Evolutionary conservation across 1,140 invertebrate genomes (phyloP).

Genomic region (Belonocnema kinseyi): DNA sequence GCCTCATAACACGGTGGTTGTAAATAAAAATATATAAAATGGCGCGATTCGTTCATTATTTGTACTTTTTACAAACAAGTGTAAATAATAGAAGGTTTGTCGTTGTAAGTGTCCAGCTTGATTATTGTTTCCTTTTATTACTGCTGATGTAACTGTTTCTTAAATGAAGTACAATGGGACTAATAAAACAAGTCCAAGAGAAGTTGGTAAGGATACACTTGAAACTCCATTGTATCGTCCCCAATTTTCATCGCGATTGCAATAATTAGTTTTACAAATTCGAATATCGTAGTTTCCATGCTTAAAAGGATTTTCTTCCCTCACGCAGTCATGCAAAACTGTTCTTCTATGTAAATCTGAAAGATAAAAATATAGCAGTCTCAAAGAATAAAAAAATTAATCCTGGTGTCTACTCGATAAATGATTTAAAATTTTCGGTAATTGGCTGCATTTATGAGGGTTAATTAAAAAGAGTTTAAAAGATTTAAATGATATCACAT

Average conservation of each 20-base stretch:
- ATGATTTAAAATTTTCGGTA: too few relatives aligned
- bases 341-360: conserved; percentile 19
- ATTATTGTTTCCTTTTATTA: background rate
- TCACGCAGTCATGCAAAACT: background rate
- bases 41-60: background rate
- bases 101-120: background rate
- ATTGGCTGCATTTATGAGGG: too few relatives aligned
- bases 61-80: conserved; percentile 16
- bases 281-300: background rate
- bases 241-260: conserved; percentile 9
- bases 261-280: background rate
- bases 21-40: background rate
- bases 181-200: conserved; percentile 6
- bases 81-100: background rate
- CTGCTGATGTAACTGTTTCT: background rate
- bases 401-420: too few relatives aligned
- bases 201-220: background rate
- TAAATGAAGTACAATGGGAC: background rate
- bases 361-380: background rate
- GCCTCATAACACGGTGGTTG: too few relatives aligned
- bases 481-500: too few relatives aligned
- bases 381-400: too few relatives aligned
- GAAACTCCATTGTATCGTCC: conserved; percentile 3
- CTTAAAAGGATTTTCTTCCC: background rate
- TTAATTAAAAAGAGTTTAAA: too few relatives aligned